Conservation (phyloP, 2,888 invertebrate genomes). For the Limenitis arthemis region DNA sequence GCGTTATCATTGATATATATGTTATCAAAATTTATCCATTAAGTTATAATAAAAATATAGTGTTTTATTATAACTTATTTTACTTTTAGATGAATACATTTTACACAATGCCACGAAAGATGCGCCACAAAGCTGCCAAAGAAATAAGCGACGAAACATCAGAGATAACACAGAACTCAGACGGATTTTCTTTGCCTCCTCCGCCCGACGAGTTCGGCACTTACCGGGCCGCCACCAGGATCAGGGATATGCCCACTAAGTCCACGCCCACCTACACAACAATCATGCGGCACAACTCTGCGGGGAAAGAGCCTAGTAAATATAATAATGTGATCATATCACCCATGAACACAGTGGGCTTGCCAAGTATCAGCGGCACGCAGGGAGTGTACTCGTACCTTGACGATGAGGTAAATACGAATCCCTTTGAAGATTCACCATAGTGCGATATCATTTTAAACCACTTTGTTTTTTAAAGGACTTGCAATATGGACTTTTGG, state of each 20-base stretch:
- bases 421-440: conserved; percentile 53
- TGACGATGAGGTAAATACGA: conserved; percentile 57
- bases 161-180: conserved; percentile 59
- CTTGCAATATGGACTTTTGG: conserved; percentile 18
- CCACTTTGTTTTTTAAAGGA: conserved; percentile 16
- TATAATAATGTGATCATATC: conserved; percentile 43
- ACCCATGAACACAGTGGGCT: conserved; percentile 57
- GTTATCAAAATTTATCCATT: too few species aligned
- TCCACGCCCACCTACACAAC: conserved; percentile 51
- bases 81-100: conserved; percentile 61
- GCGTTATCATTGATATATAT: too few species aligned
- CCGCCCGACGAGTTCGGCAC: conserved; percentile 63
- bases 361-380: conserved; percentile 49
- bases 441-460: conserved; percentile 18
- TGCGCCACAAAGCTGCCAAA: conserved; percentile 48
- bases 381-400: conserved; percentile 55
- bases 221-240: conserved; percentile 52
- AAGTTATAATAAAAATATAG: too few species aligned
- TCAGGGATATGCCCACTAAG: conserved; percentile 52
- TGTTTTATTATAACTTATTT: too few species aligned
- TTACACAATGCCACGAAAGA: conserved; percentile 63
- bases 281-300: conserved; percentile 43
- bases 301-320: conserved; percentile 40
- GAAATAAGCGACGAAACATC: conserved; percentile 58
- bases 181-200: conserved; percentile 60